Base-by-base conservation (phyloP, 2,888 invertebrate genomes). In the Leucoma salicis region DNA sequence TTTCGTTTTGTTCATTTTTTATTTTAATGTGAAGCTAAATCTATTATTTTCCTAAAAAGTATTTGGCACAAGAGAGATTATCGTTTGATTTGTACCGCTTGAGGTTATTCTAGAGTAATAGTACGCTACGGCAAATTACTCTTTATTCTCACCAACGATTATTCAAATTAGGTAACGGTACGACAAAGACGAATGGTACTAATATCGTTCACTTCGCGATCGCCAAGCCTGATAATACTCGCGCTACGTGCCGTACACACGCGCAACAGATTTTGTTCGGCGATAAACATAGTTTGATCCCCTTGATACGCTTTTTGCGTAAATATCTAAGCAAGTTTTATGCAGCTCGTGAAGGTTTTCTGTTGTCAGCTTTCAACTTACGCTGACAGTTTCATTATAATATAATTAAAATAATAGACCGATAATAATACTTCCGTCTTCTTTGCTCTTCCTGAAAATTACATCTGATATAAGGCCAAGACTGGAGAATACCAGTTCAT, bases 111-210 rank as follows among this genome's bases (percentile, higher is more conserved):
- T 63, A 58, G 64, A 67, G 63, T 52, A 61, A 55, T 63, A 65
- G 60, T 39, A 57, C 66, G 66, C 67, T 75, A 75, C 72, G 76
- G 79, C 78, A 79, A 83, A 82, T 84, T 78, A 81, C 75, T 78
- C 74, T 76, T 77, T 75, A 84, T 87, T 87, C 85, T 83, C 83
- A 86, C 86, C 83, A 81, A 74, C 83, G 87, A 89, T 89, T 89
- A 89, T 89, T 88, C 82, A 88, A 89, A 89, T 89, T 82, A 89
- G 85, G 79, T 78, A 87, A 79, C 74, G 79, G 79, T 76, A 84
- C 85, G 89, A 89, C 89, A 88, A 82, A 88, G 89, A 89, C 87
- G 88, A 87, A 89, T 89, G 87, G 86, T 76, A 77, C 78, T 87
- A 86, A 88, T 88, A 88, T 84, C 86, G 85, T 70, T 71, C 73